phyloP scores from a whole-genome alignment of 23 tunicate species.

The Styela plicata region DNA sequence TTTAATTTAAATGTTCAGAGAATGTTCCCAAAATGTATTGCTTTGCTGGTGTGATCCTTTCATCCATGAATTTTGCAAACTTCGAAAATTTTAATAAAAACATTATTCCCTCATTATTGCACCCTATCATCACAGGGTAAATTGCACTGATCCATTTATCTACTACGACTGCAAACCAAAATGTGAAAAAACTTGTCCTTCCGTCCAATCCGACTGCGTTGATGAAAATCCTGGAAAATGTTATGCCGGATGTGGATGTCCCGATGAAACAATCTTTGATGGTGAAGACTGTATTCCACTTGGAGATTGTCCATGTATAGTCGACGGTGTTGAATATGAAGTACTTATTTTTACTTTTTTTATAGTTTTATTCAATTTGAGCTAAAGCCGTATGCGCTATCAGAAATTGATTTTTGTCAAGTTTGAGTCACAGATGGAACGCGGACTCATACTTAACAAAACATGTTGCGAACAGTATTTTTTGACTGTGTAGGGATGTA shows the following conservation, averaged over 20 bases:
- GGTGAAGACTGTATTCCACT: constrained; percentile 66
- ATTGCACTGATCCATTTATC: constrained; percentile 58
- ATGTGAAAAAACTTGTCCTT: constrained; percentile 55
- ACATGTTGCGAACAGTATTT: no score
- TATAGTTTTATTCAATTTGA: no score
- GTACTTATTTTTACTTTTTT: no score
- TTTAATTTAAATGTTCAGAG: no score
- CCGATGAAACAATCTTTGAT: constrained; percentile 60
- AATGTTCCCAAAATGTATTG: no score
- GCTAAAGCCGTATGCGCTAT: no score
- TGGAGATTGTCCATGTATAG: constrained; percentile 73
- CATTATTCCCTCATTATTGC: background rate
- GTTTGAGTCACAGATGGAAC: no score
- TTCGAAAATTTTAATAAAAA: background rate
- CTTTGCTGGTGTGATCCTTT: no score
- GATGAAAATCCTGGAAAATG: constrained; percentile 26
- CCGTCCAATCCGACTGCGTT: constrained; percentile 31
- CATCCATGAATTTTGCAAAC: no score
- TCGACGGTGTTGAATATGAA: constrained; percentile 43
- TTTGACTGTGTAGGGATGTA: no score
- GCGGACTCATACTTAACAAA: no score
- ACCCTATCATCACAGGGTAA: constrained; percentile 14
- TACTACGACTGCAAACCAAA: constrained; percentile 56
- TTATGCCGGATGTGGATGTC: constrained; percentile 64
- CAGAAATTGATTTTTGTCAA: no score